A percentile compares a stretch with the other conserved stretches of the same genome.
phyloP scores from a whole-genome alignment of 2,888 invertebrate genomes.

The Xanthia togata region DNA sequence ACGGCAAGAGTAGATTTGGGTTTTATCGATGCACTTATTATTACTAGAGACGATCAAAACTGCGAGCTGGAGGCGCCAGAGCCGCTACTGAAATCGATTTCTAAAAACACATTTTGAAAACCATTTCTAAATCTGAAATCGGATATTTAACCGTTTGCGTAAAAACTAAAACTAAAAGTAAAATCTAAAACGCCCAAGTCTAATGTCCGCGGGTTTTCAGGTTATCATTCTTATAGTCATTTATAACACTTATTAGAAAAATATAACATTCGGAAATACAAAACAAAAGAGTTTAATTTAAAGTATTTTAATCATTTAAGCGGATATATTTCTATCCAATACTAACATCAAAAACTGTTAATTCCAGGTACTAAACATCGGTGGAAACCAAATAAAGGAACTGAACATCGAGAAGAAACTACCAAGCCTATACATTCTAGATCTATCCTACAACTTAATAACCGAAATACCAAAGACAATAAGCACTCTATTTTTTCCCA shows the following conservation, averaged over 20 bases:
- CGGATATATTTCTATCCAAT: neutral
- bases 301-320: neutral
- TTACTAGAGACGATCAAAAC: too few relatives aligned
- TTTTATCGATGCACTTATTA: too few relatives aligned
- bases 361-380: conserved; percentile 86
- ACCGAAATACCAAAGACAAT: conserved; percentile 85
- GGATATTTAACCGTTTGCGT: too few relatives aligned
- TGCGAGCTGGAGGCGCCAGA: too few relatives aligned
- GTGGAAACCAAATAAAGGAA: conserved; percentile 85
- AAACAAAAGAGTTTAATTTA: too few relatives aligned
- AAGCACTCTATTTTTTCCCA: conserved; percentile 84
- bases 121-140: too few relatives aligned
- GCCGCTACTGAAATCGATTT: too few relatives aligned
- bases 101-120: too few relatives aligned
- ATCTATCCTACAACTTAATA: conserved; percentile 88
- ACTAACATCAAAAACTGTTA: neutral
- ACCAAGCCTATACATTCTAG: conserved; percentile 84
- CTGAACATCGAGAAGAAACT: conserved; percentile 85
- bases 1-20: too few relatives aligned
- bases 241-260: neutral
- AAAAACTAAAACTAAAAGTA: too few relatives aligned
- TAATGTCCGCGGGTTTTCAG: neutral
- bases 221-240: neutral
- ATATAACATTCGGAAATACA: neutral
- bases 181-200: too few relatives aligned